Evolutionary conservation across 2,797 vertebrate species (phyloP), one percentile per base, ranked within the genome.

Genomic region (Trachurus trachurus): DNA sequence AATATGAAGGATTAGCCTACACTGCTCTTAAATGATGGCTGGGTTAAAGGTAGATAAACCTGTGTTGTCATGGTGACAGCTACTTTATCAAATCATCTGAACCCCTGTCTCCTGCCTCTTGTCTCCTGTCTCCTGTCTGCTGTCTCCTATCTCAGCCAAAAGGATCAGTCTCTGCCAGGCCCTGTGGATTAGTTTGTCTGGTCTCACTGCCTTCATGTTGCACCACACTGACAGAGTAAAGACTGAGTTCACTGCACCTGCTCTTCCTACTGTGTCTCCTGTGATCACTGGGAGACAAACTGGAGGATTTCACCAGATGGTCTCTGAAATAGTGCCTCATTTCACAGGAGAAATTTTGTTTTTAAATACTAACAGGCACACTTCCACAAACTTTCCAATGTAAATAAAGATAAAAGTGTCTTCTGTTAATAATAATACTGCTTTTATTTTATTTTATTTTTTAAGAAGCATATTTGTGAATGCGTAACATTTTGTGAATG

Each of bases 111-210:
- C 8, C 31, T 61, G 49, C 39, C 58, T 34, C 67, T 58, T 21
- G 6, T 67, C 52, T 74, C 47, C 59, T 70, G 10, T 52, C 13
- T 65, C 10, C 26, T 26, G 49, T 44, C 58, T 34, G 64, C 58
- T 21, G 6, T 26, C 61, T 13, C 50, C 47, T 58, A 62, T 62
- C 59, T 29, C 1, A 15, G 44, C 45, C 44, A 11, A 39, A 31
- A 63, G 61, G 69, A 68, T 80, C 66, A 61, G 62, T 47, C 57
- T 71, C 22, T 53, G 65, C 50, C 73, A 66, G 26, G 39, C 19
- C 22, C 1, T 54, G 19, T 45, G 29, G 54, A 59, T 39, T 42
- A 66, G 78, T 83, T 70, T 79, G 39, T 13, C 64, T 66, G 31
- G 8, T 62, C 56, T 34, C 44, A 19, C 59, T 66, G 52, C 10